Percentiles rank a stretch among this genome's conserved stretches.
Conservation (phyloP, 2,888 invertebrate species). For the Pollenia angustigena region DNA sequence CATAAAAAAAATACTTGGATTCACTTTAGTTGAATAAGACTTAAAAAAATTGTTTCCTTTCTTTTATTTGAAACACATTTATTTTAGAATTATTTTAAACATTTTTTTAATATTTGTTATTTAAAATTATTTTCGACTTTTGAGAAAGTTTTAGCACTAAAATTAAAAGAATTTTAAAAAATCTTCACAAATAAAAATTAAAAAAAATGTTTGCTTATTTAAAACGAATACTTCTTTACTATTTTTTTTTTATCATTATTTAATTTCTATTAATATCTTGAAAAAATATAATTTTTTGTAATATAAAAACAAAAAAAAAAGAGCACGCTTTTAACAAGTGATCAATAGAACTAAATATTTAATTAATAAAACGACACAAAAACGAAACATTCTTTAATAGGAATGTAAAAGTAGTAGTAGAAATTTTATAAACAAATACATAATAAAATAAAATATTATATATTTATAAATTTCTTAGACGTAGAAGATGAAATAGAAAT, state of each 20-base stretch:
- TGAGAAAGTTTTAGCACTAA: too few relatives aligned
- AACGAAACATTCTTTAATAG: constrained; percentile 31
- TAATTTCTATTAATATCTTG: not conserved
- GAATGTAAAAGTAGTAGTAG: not conserved
- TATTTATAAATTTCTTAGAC: constrained; percentile 15
- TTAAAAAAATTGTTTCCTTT: not conserved
- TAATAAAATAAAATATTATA: constrained; percentile 16
- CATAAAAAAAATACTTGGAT: not conserved
- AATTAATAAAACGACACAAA: constrained; percentile 52
- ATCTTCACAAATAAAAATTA: too few relatives aligned
- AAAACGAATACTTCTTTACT: not conserved
- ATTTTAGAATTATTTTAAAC: not conserved
- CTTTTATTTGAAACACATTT: not conserved
- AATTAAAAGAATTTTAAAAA: too few relatives aligned
- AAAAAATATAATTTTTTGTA: not conserved
- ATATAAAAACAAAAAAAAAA: constrained; percentile 46
- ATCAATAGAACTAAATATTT: constrained; percentile 55
- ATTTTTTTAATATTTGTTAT: not conserved
- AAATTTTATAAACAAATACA: constrained; percentile 28
- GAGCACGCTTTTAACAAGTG: constrained; percentile 72
- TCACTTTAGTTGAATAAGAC: constrained; percentile 1
- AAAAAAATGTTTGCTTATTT: too few relatives aligned
- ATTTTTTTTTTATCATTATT: constrained; percentile 8
- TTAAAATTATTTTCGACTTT: too few relatives aligned
- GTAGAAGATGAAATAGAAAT: constrained; percentile 37